Percentiles rank a stretch among this genome's conserved stretches.
Conservation (phyloP, 2,797 vertebrate genomes). For the Brachyalestes nurse region DNA sequence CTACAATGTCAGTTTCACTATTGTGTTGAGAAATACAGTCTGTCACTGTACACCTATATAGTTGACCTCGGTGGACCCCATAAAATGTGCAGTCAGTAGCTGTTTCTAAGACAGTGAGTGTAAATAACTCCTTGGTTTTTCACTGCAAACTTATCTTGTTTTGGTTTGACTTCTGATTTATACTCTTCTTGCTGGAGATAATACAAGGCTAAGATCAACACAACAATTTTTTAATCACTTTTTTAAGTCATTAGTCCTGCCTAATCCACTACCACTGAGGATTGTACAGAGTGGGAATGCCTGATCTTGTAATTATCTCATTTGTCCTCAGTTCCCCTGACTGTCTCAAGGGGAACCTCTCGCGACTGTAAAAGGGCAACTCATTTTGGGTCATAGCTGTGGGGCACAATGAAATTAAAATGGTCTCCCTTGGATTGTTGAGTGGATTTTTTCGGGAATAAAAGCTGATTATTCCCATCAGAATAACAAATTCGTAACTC, state of each 20-base stretch:
- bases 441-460: conserved; percentile 65
- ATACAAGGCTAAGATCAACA: not conserved
- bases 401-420: conserved; percentile 79
- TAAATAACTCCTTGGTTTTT: not conserved
- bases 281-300: conserved; percentile 62
- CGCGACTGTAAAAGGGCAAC: conserved; percentile 75
- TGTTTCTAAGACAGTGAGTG: not conserved
- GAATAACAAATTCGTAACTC: conserved; percentile 57
- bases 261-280: conserved; percentile 64
- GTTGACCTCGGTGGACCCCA: not conserved
- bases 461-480: conserved; percentile 69
- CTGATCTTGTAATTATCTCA: conserved; percentile 73
- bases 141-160: not conserved
- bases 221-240: conserved; percentile 57
- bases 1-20: too few relatives aligned
- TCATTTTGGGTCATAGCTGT: conserved; percentile 79
- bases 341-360: conserved; percentile 71
- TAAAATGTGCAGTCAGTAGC: not conserved
- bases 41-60: not conserved
- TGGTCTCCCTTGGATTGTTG: conserved; percentile 73
- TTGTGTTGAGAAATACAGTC: not conserved
- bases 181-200: not conserved
- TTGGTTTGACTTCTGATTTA: not conserved
- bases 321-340: conserved; percentile 59
- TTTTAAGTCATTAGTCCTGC: conserved; percentile 63